Percentiles rank a stretch among this genome's conserved stretches.
Evolutionary conservation across 1,140 invertebrate genomes (phyloP).

Genomic region (Orius insidiosus): DNA sequence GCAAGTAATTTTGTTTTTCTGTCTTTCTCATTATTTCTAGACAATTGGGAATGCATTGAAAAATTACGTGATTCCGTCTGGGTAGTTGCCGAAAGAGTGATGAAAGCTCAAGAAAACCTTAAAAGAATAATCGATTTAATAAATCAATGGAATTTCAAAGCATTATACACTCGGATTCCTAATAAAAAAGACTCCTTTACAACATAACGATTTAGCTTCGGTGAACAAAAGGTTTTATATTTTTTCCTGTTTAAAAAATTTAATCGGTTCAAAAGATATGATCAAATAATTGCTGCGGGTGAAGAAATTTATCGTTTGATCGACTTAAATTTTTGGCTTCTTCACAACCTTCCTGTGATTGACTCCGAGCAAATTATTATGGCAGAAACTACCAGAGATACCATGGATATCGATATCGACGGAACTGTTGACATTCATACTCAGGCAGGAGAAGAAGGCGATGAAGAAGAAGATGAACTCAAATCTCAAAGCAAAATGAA

Average conservation of each 20-base stretch:
- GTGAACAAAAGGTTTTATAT: slow-evolving; percentile 4
- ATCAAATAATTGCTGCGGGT: slow-evolving; percentile 34
- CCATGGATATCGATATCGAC: background rate
- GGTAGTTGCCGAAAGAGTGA: slow-evolving; percentile 42
- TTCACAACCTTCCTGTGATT: background rate
- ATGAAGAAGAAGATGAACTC: background rate
- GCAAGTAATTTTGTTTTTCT: slow-evolving; percentile 36
- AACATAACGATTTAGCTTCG: slow-evolving; percentile 4
- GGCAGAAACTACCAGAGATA: too few relatives aligned
- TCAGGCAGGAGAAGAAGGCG: slow-evolving; percentile 2
- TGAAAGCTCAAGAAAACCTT: slow-evolving; percentile 37
- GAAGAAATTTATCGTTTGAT: slow-evolving; percentile 37
- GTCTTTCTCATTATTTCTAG: slow-evolving; percentile 22
- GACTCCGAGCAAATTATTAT: too few relatives aligned
- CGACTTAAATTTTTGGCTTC: slow-evolving; percentile 41
- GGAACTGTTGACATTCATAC: background rate
- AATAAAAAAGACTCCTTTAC: slow-evolving; percentile 3
- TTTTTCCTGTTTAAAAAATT: too few relatives aligned
- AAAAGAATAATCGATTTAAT: slow-evolving; percentile 33
- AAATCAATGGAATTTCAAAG: slow-evolving; percentile 44
- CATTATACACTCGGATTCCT: slow-evolving; percentile 42
- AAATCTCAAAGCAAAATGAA: too few relatives aligned
- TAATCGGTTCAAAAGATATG: too few relatives aligned
- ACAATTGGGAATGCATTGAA: slow-evolving; percentile 36
- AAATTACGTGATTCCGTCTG: slow-evolving; percentile 31